A percentile compares a stretch with the other conserved stretches of the same genome.
Evolutionary conservation across 1,140 invertebrate species (phyloP).

Genomic region (Euura saliciscinereae): DNA sequence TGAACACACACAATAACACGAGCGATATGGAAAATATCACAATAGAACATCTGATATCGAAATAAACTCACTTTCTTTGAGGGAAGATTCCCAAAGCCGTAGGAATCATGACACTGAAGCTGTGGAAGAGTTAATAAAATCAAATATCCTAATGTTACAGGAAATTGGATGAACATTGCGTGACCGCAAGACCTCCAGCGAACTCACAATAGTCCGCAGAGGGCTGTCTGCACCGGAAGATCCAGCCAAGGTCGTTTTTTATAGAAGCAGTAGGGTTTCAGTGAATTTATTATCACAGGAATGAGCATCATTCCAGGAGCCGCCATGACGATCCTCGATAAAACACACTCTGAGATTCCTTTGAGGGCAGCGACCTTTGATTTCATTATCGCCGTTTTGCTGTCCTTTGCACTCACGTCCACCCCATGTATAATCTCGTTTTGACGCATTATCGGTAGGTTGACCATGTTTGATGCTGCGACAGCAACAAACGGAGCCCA

Average conservation of each 20-base stretch:
- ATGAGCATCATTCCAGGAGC: constrained; percentile 61
- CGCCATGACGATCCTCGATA: constrained; percentile 70
- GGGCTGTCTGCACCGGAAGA: constrained; percentile 13
- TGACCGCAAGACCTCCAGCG: background rate
- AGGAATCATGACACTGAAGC: constrained; percentile 22
- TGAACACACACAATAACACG: background rate
- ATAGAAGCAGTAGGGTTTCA: constrained; percentile 25
- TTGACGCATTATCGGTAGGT: constrained; percentile 68
- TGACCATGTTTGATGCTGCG: constrained; percentile 66
- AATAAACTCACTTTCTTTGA: constrained; percentile 22
- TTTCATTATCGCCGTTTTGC: constrained; percentile 23
- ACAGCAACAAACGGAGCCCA: constrained; percentile 68
- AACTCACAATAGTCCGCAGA: constrained; percentile 20
- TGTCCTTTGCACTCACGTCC: constrained; percentile 1
- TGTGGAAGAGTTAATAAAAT: background rate
- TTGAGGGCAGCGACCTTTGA: constrained; percentile 57
- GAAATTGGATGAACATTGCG: background rate
- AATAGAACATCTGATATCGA: background rate
- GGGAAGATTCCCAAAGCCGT: constrained; percentile 22
- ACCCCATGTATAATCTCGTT: constrained; percentile 30
- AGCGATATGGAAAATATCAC: background rate
- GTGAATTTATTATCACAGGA: constrained; percentile 22
- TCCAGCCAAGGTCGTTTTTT: constrained; percentile 17
- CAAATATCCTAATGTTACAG: constrained; percentile 11
- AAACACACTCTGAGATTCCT: constrained; percentile 67